These are phyloP conservation scores for Menura novaehollandiae DNA, from an alignment of 2,113 vertebrate species.

Conservation along the genomic window DNA sequence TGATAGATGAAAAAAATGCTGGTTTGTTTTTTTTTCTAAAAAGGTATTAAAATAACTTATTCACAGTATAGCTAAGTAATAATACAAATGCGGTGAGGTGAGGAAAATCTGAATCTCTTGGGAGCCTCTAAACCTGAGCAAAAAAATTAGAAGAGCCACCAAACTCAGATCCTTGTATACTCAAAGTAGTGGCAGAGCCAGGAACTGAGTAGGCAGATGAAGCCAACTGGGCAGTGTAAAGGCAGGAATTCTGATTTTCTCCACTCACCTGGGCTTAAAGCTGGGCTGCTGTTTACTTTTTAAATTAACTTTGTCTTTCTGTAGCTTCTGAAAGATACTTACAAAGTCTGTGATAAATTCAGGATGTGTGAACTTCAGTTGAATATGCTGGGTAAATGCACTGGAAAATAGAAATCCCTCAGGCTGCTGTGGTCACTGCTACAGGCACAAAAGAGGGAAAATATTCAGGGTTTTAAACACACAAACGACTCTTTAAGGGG, in stretches of 20 bases:
- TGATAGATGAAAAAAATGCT: background rate
- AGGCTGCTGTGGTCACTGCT: background rate
- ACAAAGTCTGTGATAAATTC: background rate
- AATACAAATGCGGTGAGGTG: constrained; percentile 11
- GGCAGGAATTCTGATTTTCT: background rate
- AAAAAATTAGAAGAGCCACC: background rate
- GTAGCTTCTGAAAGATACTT: background rate
- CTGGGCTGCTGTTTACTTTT: background rate
- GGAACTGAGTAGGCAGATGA: background rate
- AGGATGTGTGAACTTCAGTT: background rate
- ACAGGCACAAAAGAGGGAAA: background rate
- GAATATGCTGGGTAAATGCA: background rate
- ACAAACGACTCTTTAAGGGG: background rate
- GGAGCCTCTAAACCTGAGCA: constrained; percentile 24
- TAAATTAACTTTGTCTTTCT: background rate
- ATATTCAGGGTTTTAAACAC: background rate
- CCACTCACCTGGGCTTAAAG: background rate
- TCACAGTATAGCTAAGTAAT: constrained; percentile 20
- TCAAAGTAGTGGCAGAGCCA: background rate
- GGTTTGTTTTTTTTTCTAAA: background rate
- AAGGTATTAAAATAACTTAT: constrained; percentile 29
- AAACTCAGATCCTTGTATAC: background rate
- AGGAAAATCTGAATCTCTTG: constrained; percentile 7
- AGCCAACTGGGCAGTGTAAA: background rate
- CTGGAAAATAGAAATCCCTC: background rate